phyloP scores from a whole-genome alignment of 2,113 vertebrate genomes.

The Carollia perspicillata region DNA sequence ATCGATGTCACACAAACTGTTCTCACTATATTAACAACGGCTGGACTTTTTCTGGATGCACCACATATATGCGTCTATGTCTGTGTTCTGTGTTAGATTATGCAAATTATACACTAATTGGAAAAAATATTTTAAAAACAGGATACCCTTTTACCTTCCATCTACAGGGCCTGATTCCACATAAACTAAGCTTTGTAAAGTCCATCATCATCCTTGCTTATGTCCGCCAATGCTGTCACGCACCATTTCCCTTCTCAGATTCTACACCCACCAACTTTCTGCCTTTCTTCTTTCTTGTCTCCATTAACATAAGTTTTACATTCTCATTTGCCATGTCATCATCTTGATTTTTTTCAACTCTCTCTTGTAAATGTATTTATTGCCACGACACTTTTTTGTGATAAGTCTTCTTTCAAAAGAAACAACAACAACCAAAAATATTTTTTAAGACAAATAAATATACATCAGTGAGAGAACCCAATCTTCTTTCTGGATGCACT shows the following conservation, averaged over 20 bases:
- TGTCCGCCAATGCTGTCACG: background rate
- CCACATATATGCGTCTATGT: background rate
- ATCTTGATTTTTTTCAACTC: constrained; percentile 8
- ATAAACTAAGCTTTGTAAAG: background rate
- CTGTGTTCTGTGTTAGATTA: background rate
- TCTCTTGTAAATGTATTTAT: constrained; percentile 9
- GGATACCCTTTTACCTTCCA: background rate
- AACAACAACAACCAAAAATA: background rate
- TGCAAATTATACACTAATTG: background rate
- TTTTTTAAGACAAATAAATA: background rate
- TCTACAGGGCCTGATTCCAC: background rate
- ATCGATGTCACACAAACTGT: no score
- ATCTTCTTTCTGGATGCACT: background rate
- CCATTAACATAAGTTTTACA: background rate
- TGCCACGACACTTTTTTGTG: background rate
- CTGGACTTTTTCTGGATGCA: no score
- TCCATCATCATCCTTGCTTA: background rate
- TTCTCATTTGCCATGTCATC: background rate
- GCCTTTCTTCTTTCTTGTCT: background rate
- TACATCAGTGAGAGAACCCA: background rate
- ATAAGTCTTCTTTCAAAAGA: background rate
- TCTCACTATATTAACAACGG: no score
- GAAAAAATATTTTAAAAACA: background rate
- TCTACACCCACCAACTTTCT: background rate
- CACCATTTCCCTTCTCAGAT: background rate